Conservation (phyloP, 2,113 vertebrate species). For the Notothenia coriiceps region DNA sequence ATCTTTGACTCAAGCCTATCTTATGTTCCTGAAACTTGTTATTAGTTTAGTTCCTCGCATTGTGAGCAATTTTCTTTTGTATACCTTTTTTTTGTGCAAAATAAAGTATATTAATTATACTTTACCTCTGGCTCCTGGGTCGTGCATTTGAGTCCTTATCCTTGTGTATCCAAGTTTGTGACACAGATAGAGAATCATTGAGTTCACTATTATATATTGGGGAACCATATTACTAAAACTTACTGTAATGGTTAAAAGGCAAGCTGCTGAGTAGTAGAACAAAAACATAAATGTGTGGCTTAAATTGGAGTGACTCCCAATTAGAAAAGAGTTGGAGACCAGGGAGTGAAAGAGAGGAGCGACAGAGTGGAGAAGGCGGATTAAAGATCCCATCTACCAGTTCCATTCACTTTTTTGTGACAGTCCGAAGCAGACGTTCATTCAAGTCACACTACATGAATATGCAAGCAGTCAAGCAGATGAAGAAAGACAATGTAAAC, state of each 20-base stretch:
- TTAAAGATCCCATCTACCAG: slow-evolving; percentile 43
- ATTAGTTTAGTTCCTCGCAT: too few relatives aligned
- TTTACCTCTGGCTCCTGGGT: too few relatives aligned
- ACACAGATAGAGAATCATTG: too few relatives aligned
- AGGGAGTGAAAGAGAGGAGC: slow-evolving; percentile 15
- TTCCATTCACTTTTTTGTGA: slow-evolving; percentile 44
- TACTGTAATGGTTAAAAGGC: not conserved
- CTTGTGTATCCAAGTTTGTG: too few relatives aligned
- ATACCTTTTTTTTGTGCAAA: too few relatives aligned
- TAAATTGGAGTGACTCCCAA: slow-evolving; percentile 32
- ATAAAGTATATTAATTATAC: too few relatives aligned
- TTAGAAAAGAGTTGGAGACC: slow-evolving; percentile 19
- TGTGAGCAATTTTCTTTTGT: too few relatives aligned
- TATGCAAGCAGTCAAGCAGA: slow-evolving; percentile 39
- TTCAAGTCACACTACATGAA: slow-evolving; percentile 51
- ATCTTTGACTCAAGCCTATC: too few relatives aligned
- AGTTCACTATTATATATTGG: not conserved
- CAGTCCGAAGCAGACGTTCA: slow-evolving; percentile 50
- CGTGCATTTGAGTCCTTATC: too few relatives aligned
- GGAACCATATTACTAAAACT: not conserved
- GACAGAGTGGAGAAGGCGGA: slow-evolving; percentile 13
- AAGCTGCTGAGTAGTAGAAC: not conserved
- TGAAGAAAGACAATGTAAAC: slow-evolving; percentile 62
- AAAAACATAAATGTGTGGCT: not conserved
- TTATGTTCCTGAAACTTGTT: too few relatives aligned